phyloP scores from a whole-genome alignment of 2,888 invertebrate species.

The Ramazzottius varieornatus region DNA sequence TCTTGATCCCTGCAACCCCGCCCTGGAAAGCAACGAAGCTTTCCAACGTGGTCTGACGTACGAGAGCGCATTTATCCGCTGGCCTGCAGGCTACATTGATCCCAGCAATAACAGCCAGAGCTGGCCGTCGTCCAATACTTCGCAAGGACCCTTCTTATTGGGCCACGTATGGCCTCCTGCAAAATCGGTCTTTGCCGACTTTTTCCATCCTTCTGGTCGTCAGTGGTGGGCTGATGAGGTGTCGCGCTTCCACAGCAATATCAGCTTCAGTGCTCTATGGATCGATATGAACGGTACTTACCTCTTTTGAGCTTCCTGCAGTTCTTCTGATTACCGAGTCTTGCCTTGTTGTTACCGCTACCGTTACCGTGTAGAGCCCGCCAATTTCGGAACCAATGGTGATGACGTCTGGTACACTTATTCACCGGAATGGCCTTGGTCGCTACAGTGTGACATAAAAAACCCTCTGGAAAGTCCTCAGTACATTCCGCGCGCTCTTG shows the following conservation, averaged over 20 bases:
- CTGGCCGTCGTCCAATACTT: not conserved
- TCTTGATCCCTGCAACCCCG: not conserved
- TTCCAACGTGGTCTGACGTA: not conserved
- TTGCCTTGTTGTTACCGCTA: not conserved
- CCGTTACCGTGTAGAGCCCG: not conserved
- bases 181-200: constrained; percentile 14
- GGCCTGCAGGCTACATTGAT: not conserved
- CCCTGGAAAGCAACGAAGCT: not conserved
- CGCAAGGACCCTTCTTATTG: not conserved
- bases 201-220: constrained; percentile 11
- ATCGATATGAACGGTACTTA: not conserved
- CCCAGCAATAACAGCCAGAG: not conserved
- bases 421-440: not conserved
- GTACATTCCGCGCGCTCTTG: not conserved
- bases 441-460: not conserved
- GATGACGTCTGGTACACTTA: not conserved
- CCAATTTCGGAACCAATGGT: not conserved
- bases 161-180: constrained; percentile 13
- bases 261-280: constrained; percentile 21
- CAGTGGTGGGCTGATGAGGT: constrained; percentile 13
- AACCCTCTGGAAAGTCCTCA: not conserved
- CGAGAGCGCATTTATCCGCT: not conserved
- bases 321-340: not conserved
- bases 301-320: not conserved
- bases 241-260: constrained; percentile 11